Evolutionary conservation across 2,113 vertebrate genomes (phyloP), one percentile per base, ranked within the genome.

Genomic region (Bubo bubo): DNA sequence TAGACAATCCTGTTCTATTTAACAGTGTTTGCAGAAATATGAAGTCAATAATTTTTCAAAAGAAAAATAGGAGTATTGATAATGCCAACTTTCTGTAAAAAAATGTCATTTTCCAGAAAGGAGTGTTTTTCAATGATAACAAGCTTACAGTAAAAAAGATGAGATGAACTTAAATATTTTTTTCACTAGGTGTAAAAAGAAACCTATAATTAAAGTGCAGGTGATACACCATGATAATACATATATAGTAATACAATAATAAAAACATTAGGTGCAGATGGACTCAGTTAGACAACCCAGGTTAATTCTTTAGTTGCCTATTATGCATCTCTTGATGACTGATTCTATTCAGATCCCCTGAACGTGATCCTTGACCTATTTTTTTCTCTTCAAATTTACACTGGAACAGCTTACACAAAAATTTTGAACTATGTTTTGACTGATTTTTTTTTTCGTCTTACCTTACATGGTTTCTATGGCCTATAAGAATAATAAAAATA

Each of bases 91-190:
- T 41, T 35, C 39, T 34, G 8, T 18, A 45, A 49, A 72, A 72
- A 28, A 28, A 17, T 0, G 5, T 3, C 0, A 1, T 83, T 94
- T 86, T 74, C 18, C 16, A 14, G 16, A 39, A 83, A 18, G 28
- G 5, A 52, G 9, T 4, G 13, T 21, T 52, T n/a, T 43, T 34
- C 13, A 63, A 13, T 8, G 5, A 28, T 45, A 80, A 30, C 8
- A 39, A 13, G 3, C 8, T 90, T 47, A 41, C 3, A 58, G 39
- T 9, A 9, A 53, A 55, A 93, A 94, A 63, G 10, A 39, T 7
- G 10, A 67, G 3, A n/a, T 5, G 1, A 45, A 64, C 13, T 70
- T 23, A 0, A 0, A 1, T 7, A 0, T 20, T 20, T 49, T 59
- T 90, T 73, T n/a, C 16, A 67, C 8, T 24, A 34, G 12, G 4